A percentile compares a stretch with the other conserved stretches of the same genome.
phyloP scores from a whole-genome alignment of 2,113 vertebrate genomes.

The Regulus satrapa region DNA sequence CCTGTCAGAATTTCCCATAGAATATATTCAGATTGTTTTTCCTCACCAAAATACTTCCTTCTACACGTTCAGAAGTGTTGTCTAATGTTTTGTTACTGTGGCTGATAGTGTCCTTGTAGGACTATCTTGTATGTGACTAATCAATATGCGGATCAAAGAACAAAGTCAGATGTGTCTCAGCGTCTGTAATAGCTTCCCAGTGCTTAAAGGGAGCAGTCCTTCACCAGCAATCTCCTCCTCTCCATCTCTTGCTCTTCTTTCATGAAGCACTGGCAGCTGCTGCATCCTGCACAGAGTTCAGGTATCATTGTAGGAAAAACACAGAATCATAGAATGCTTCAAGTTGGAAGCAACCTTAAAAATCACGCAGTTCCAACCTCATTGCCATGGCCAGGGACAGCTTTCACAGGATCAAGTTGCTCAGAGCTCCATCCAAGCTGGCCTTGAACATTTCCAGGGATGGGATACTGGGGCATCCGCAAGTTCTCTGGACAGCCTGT shows the following conservation, averaged over 20 bases:
- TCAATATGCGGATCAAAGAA: background rate
- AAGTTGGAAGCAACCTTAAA: background rate
- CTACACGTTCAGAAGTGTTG: background rate
- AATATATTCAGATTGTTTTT: background rate
- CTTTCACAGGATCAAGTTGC: background rate
- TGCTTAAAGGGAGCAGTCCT: background rate
- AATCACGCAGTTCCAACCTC: background rate
- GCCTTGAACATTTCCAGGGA: background rate
- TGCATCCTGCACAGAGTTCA: background rate
- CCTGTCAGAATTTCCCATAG: background rate
- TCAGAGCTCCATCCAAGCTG: background rate
- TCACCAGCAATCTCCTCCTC: background rate
- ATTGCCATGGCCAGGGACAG: background rate
- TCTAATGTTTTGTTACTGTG: background rate
- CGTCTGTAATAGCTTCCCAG: background rate
- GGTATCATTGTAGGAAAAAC: background rate
- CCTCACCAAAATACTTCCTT: background rate
- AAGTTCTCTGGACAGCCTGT: background rate
- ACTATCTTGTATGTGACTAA: fast-evolving
- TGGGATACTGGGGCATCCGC: background rate
- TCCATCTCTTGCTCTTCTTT: background rate
- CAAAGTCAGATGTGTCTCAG: background rate
- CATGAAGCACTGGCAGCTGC: background rate
- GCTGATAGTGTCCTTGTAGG: background rate
- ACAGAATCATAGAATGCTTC: background rate